phyloP scores from a whole-genome alignment of 2,888 invertebrate species.

The Strigamia maritima region DNA sequence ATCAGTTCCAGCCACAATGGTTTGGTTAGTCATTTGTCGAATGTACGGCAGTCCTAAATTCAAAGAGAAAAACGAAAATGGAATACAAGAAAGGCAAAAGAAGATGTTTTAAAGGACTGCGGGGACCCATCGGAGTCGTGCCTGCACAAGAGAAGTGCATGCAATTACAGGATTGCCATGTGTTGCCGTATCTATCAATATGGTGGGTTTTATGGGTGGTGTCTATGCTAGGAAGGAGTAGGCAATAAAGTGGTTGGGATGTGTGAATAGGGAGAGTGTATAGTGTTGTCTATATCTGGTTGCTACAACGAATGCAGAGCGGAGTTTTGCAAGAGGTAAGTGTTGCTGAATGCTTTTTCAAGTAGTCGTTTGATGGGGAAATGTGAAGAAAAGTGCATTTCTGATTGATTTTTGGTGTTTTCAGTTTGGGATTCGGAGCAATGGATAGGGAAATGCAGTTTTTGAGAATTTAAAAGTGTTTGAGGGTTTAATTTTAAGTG shows the following conservation, averaged over 20 bases:
- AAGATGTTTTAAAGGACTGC: constrained; percentile 7
- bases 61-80: constrained; percentile 26
- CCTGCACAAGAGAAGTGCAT: not conserved
- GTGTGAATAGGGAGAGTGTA: not conserved
- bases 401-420: not conserved
- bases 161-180: constrained; percentile 5
- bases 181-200: constrained; percentile 15
- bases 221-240: not conserved
- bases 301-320: not conserved
- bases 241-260: constrained; percentile 10
- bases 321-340: not conserved
- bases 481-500: not conserved
- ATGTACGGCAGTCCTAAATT: constrained; percentile 77
- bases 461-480: not conserved
- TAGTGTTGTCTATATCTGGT: constrained; percentile 1
- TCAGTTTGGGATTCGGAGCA: not conserved
- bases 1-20: constrained; percentile 86
- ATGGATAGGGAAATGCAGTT: not conserved
- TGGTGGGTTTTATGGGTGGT: not conserved
- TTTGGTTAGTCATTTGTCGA: constrained; percentile 86
- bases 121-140: not conserved
- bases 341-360: constrained; percentile 5
- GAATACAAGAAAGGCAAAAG: not conserved
- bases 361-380: not conserved
- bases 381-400: not conserved